Evolutionary conservation across 2,113 vertebrate species (phyloP), one percentile per base, ranked within the genome.

Genomic region (Lota lota): DNA sequence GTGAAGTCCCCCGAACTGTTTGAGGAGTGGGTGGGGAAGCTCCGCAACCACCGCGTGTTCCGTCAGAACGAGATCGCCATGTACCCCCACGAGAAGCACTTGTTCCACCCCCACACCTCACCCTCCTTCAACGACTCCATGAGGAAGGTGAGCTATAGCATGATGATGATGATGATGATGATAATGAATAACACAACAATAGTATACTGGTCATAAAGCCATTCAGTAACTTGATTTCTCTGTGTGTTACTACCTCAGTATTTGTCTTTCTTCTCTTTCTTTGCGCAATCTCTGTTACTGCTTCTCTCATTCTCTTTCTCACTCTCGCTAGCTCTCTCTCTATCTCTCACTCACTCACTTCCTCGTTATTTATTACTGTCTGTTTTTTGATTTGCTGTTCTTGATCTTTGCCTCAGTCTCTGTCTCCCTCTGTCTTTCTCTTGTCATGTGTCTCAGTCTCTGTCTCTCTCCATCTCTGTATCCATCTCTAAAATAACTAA

Each of bases 1-100:
- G 93, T 95, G 33, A 98, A 98, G 85, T 93, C 94, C 51, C 90
- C 90, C 0, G 95, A 96, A 64, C 69, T 94, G 76, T 98, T 97
- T 81, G 94, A 98, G 5, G 94, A 96, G 71, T 99, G 97, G 97
- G 94, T 98, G 50, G 88, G 91, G 16, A 96, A 93, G 72, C 91
- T 99, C 67, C 95, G 96, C 19, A 91, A 95, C 65, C 97, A 99
- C 80, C 91, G 97, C 1, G 86, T 96, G 75, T 99, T 94, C 74
- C 94, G 96, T 14, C 97, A 99, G 87, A 98, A 97, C 0, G 97
- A 98, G 86, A 99, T 99, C 2, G 90, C 95, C 72, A 95, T 92
- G 90, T 96, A 95, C 79, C 95, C 97, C 16, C 93, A 93, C 0
- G 95, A 98, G 0, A 78, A 85, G 62, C 92, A 89, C 36, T 93